Base-by-base conservation (phyloP, 2,888 invertebrate genomes). In the Orchesella flavescens region DNA sequence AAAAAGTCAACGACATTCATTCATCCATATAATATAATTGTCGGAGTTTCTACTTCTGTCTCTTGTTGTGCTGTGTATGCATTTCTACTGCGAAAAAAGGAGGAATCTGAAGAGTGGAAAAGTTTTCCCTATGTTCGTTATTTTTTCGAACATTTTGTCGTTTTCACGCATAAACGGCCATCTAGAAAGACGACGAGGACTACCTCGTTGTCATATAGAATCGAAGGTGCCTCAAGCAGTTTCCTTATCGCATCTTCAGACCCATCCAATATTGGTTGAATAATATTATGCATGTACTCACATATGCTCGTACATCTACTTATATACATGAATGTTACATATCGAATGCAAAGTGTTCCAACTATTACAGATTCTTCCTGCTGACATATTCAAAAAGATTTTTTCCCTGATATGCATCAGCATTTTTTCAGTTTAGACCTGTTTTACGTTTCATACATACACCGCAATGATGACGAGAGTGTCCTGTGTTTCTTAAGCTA, bases 21-120 rank as follows among this genome's bases (percentile, higher is more conserved):
- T 81, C 81, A 81, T 74, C 81, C 81, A 63, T 74, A 63, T 74
- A 81, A 81, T 81, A 81, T 81, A 81, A 81, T 81, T 81, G 81
- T 73, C 57, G 80, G 59, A 75, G 68, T 81, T 81, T 74, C 73
- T 68, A 73, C 81, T 69, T 75, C 44, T 80, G 65, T 69, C 53
- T 49, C 49, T 69, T 74, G 74, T 81, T 68, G 81, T 80, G 81
- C 61, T 75, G 68, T 74, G 68, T 74, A 63, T 81, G 81, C 81
- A 75, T 61, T 75, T 81, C 49, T 75, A 21, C 75, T 10, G 1
- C 23, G 55, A 55, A 17, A 43, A 19, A 55, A 43, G 21, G 34
- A 34, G 34, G 43, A 66, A 53, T 19, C 2, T 66, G 55, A 43
- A 65, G 53, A 75, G 75, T 66, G 75, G 19, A 66, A 65, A 76